These are phyloP conservation scores for Lycaon pictus DNA, from an alignment of 2,113 vertebrate species.

Conservation along the genomic window DNA sequence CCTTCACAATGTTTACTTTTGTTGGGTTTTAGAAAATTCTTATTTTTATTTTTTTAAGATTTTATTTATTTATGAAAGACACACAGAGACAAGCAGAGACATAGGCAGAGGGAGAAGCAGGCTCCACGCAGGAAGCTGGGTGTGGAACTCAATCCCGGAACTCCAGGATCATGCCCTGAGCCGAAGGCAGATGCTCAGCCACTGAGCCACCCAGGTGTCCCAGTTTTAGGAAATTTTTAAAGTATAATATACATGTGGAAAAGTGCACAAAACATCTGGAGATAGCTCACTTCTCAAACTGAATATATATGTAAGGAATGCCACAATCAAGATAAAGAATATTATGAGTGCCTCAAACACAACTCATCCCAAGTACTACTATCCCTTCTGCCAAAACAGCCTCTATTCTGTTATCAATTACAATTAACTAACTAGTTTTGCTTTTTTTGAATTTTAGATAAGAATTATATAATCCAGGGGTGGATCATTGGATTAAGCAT, in stretches of 20 bases:
- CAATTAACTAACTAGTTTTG: not conserved
- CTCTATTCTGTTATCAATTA: not conserved
- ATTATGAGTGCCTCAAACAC: not conserved
- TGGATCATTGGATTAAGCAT: no score
- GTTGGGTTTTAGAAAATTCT: not conserved
- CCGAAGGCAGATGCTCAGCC: no score
- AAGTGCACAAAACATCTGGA: not conserved
- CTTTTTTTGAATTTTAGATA: not conserved
- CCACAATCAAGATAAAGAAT: not conserved
- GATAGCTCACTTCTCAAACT: not conserved
- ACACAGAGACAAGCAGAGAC: no score
- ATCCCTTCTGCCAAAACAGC: not conserved
- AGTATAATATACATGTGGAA: not conserved
- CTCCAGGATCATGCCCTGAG: no score
- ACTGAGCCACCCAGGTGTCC: no score
- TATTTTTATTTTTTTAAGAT: no score
- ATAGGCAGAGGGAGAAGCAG: no score
- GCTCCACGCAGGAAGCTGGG: no score
- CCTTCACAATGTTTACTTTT: not conserved
- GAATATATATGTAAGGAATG: not conserved
- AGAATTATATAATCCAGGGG: not conserved
- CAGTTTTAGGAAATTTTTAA: not conserved
- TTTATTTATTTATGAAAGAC: no score
- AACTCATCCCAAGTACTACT: rapidly evolving
- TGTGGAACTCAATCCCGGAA: no score